A percentile compares a stretch with the other conserved stretches of the same genome.
Conservation (phyloP, 1,140 invertebrate genomes). For the Linepithema humile region DNA sequence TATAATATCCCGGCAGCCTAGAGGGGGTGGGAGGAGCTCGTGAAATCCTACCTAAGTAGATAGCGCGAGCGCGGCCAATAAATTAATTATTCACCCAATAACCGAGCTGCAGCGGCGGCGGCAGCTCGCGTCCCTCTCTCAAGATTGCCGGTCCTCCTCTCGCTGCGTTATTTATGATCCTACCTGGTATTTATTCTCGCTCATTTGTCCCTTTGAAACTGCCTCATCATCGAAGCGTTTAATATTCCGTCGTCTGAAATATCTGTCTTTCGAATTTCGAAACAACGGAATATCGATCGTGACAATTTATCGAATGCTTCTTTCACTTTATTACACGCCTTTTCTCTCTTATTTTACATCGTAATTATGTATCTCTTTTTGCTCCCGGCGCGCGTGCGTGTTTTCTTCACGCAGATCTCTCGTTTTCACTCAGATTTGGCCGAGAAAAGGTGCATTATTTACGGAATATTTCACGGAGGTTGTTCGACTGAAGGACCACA, state of each 20-base stretch:
- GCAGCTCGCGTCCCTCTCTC: not conserved
- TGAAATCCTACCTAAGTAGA: constrained; percentile 58
- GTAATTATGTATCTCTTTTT: not conserved
- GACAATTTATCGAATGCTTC: not conserved
- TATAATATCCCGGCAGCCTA: constrained; percentile 60
- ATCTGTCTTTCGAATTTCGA: not conserved
- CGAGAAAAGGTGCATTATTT: no score
- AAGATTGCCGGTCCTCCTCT: constrained; percentile 32
- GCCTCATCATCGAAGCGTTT: constrained; percentile 26
- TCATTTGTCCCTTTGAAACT: constrained; percentile 74
- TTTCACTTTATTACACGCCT: not conserved
- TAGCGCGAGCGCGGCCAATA: constrained; percentile 61
- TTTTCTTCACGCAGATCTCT: not conserved
- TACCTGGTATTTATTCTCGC: constrained; percentile 77
- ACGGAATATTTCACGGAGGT: constrained; percentile 39
- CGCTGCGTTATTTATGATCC: constrained; percentile 74
- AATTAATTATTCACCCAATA: constrained; percentile 67
- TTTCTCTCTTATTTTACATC: not conserved
- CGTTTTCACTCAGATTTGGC: no score
- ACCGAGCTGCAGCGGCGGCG: constrained; percentile 17
- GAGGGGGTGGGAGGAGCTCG: constrained; percentile 29
- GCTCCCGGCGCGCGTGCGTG: no score
- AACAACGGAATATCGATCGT: not conserved
- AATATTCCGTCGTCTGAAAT: not conserved
- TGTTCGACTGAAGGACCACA: constrained; percentile 7